A percentile compares a stretch with the other conserved stretches of the same genome.
Evolutionary conservation across 2,113 vertebrate species (phyloP).

Genomic region (Cygnus atratus): DNA sequence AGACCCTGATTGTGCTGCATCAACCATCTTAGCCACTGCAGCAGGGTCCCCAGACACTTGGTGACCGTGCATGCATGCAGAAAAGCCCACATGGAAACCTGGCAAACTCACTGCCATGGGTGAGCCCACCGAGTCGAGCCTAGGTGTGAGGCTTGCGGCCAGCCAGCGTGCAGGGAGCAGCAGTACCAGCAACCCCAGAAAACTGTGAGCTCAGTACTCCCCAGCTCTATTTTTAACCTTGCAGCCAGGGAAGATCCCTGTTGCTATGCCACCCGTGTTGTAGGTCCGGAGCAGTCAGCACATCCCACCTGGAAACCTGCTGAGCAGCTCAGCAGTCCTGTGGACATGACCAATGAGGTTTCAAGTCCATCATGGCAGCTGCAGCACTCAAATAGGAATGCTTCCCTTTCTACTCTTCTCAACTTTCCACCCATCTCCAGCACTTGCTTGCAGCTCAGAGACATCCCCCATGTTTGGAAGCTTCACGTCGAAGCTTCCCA

Average conservation of each 20-base stretch:
- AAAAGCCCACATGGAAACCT: background rate
- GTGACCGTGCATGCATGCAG: accelerated
- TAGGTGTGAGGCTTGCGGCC: accelerated
- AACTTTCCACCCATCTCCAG: background rate
- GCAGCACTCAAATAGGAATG: background rate
- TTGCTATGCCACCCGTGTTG: background rate
- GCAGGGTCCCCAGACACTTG: accelerated
- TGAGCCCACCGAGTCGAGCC: accelerated
- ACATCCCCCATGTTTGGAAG: background rate
- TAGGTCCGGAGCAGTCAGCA: accelerated
- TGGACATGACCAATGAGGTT: accelerated
- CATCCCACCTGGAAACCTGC: background rate
- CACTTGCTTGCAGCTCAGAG: background rate
- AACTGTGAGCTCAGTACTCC: background rate
- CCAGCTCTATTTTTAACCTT: background rate
- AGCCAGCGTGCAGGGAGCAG: background rate
- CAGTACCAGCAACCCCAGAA: background rate
- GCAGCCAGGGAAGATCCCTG: background rate
- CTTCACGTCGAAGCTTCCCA: background rate
- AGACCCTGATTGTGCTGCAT: background rate
- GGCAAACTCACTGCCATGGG: accelerated
- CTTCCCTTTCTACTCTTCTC: background rate
- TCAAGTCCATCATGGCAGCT: background rate
- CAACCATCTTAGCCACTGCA: background rate
- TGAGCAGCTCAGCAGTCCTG: background rate